A percentile compares a stretch with the other conserved stretches of the same genome.
Conservation (phyloP, 2,113 vertebrate species). For the Pongo pygmaeus region DNA sequence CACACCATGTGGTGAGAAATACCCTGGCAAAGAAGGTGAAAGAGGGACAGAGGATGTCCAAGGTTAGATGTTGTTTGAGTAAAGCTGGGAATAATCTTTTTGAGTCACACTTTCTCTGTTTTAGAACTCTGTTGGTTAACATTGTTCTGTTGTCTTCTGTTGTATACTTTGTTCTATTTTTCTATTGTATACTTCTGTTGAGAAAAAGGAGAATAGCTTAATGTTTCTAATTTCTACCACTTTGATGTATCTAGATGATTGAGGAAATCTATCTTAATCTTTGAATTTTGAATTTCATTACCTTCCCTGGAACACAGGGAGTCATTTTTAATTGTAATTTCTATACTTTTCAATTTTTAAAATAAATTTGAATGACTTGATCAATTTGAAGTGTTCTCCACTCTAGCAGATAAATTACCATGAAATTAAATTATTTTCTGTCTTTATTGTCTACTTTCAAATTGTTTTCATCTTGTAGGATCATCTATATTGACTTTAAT, state of each 20-base stretch:
- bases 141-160: neutral
- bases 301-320: neutral
- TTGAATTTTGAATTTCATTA: neutral
- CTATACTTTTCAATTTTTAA: neutral
- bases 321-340: neutral
- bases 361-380: neutral
- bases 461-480: neutral
- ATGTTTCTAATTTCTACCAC: neutral
- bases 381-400: neutral
- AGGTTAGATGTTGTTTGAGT: neutral
- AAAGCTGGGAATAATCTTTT: neutral
- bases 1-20: neutral
- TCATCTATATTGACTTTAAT: neutral
- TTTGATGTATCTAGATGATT: neutral
- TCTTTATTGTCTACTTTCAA: neutral
- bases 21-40: neutral
- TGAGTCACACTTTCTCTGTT: neutral
- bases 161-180: too few relatives aligned
- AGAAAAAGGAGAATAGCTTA: neutral
- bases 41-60: neutral
- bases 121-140: neutral
- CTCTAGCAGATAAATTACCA: neutral
- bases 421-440: constrained; percentile 28
- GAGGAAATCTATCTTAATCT: neutral
- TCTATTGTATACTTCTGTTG: neutral